Evolutionary conservation across 2,113 vertebrate species (phyloP).

Genomic region (Cynoglossus semilaevis): DNA sequence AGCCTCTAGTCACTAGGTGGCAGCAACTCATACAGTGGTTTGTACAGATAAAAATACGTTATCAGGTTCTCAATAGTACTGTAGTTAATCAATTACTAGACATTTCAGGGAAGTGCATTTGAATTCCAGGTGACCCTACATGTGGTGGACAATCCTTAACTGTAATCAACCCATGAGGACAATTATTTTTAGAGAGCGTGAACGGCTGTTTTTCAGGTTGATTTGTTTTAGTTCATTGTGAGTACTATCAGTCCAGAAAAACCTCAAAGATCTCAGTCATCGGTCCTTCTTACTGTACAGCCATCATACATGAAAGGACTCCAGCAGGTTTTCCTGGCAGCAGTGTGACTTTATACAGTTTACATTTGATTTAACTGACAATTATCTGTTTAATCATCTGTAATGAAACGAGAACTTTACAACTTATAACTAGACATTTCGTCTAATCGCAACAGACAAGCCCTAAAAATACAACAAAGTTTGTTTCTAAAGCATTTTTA

Average conservation of each 20-base stretch:
- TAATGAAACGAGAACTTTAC: constrained; percentile 14
- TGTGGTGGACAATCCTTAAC: too few species aligned
- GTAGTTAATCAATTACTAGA: too few species aligned
- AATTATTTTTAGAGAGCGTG: too few species aligned
- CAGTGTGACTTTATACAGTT: constrained; percentile 28
- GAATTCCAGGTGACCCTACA: neutral
- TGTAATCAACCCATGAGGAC: too few species aligned
- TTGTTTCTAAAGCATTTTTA: neutral
- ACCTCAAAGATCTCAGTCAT: too few species aligned
- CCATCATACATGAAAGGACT: constrained; percentile 13
- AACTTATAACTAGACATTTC: constrained; percentile 4
- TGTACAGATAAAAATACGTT: too few species aligned
- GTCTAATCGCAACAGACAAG: constrained; percentile 20
- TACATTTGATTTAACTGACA: constrained; percentile 44
- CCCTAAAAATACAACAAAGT: constrained; percentile 25
- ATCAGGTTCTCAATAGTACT: too few species aligned
- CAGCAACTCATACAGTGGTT: too few species aligned
- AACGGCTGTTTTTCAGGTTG: too few species aligned
- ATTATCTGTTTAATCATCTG: constrained; percentile 27
- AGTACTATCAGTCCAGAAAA: too few species aligned
- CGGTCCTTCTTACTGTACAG: neutral
- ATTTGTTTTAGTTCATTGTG: too few species aligned
- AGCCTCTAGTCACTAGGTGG: too few species aligned
- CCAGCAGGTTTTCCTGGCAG: constrained; percentile 9
- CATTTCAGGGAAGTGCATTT: constrained; percentile 9